These are phyloP conservation scores for Terebella lapidaria DNA, from an alignment of 2,888 invertebrate species.

Conservation along the genomic window DNA sequence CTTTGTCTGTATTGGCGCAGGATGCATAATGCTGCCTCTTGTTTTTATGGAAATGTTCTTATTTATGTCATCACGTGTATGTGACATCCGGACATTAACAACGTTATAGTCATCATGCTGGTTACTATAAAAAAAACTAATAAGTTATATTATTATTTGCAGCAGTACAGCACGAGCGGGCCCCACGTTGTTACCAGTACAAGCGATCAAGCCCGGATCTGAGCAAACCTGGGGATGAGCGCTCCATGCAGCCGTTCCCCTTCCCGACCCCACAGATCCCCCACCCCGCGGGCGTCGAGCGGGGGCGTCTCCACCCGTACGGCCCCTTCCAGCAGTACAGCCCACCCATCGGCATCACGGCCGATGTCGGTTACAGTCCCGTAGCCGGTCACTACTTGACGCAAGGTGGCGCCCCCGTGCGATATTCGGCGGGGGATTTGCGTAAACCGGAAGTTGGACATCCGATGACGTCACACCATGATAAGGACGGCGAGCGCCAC, in stretches of 20 bases:
- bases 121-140: too few relatives aligned
- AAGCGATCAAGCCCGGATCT: constrained; percentile 17
- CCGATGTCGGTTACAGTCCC: constrained; percentile 21
- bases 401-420: background rate
- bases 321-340: constrained; percentile 29
- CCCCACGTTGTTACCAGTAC: constrained; percentile 62
- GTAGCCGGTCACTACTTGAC: background rate
- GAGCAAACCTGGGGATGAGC: background rate
- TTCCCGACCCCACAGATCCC: background rate
- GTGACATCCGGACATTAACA: too few relatives aligned
- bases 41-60: too few relatives aligned
- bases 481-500: background rate
- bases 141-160: too few relatives aligned
- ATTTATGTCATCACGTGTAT: too few relatives aligned
- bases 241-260: background rate
- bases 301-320: constrained; percentile 15
- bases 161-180: constrained; percentile 89
- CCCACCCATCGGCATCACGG: constrained; percentile 25
- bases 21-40: too few relatives aligned
- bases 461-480: background rate
- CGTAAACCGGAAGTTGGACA: background rate
- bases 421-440: background rate
- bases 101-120: too few relatives aligned
- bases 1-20: too few relatives aligned
- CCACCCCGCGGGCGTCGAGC: background rate